These are phyloP conservation scores for Momotus momota DNA, from an alignment of 2,797 vertebrate genomes.

Conservation along the genomic window DNA sequence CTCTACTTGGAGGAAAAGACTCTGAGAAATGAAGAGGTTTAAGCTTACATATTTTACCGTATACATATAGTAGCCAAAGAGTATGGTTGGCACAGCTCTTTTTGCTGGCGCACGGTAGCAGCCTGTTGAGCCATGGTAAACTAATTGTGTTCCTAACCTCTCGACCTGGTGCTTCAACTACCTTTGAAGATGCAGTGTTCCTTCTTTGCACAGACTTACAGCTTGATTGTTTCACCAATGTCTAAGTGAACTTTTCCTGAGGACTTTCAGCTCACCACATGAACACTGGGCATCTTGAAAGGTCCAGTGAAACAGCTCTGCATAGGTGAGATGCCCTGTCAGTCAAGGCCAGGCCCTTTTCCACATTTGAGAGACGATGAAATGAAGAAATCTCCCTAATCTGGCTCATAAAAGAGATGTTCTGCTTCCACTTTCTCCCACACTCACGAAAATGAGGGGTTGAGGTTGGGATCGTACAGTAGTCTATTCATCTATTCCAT, in stretches of 20 bases:
- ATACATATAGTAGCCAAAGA: background rate
- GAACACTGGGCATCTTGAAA: background rate
- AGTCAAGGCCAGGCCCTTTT: background rate
- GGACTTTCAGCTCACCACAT: background rate
- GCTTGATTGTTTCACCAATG: background rate
- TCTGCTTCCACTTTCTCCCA: background rate
- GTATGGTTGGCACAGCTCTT: background rate
- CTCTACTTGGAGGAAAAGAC: background rate
- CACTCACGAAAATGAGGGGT: background rate
- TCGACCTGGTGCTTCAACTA: background rate
- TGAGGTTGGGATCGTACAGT: background rate
- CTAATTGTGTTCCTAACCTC: background rate
- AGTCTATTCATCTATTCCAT: background rate
- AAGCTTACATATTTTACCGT: background rate
- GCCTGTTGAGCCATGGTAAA: background rate
- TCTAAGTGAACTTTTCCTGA: background rate
- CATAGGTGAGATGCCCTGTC: background rate
- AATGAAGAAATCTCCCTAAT: background rate
- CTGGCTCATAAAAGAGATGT: background rate
- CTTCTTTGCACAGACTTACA: background rate
- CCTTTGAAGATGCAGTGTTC: background rate
- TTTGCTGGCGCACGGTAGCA: background rate
- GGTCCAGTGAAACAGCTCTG: background rate
- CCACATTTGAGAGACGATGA: background rate
- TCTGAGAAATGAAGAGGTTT: background rate